Evolutionary conservation across 2,888 invertebrate species (phyloP), one percentile per base, ranked within the genome.

Genomic region (Heteromyza rotundicornis): DNA sequence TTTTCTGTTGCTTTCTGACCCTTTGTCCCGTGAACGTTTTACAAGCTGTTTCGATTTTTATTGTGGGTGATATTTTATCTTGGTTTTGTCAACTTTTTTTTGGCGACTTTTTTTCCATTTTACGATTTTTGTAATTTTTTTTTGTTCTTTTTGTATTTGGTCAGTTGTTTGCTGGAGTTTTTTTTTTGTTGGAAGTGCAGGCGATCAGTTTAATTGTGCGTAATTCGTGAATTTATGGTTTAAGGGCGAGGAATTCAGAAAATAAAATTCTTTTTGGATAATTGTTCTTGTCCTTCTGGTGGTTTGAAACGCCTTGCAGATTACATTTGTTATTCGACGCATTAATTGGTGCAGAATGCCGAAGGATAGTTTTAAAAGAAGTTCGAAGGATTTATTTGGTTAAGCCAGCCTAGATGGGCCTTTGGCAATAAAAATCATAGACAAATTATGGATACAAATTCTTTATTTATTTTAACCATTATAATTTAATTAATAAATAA

Each of bases 61-160:
- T 71, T 74, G 74, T 72, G 73, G 76, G 70, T 67, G 76, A 36
- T 23, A 36, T 53, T 64, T 49, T 60, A n/a, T 8, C 19, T 59
- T n/a, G n/a, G n/a, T 54, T 44, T 24, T 24, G 12, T n/a, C 10
- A 20, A 50, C 19, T 68, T 65, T 66, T 52, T 49, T 57, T 27
- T 24, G 67, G 67, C 64, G 66, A 57, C 54, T 40, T 51, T 22
- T n/a, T 51, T 40, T 44, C 17, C 19, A 27, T 27, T 35, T 63
- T 51, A 62, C 60, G 35, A n/a, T 20, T 52, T 56, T 58, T 52
- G 1, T 19, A n/a, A 16, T 16, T 23, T 40, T 44, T 23, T 14
- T n/a, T 44, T 47, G 47, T 24, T 32, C 62, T 65, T 56, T 36
- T 53, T 60, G 40, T 55, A 56, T 62, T 64, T 62, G 62, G 17